These are phyloP conservation scores for Xiphophorus maculatus DNA, from an alignment of 2,113 vertebrate species.

Conservation along the genomic window DNA sequence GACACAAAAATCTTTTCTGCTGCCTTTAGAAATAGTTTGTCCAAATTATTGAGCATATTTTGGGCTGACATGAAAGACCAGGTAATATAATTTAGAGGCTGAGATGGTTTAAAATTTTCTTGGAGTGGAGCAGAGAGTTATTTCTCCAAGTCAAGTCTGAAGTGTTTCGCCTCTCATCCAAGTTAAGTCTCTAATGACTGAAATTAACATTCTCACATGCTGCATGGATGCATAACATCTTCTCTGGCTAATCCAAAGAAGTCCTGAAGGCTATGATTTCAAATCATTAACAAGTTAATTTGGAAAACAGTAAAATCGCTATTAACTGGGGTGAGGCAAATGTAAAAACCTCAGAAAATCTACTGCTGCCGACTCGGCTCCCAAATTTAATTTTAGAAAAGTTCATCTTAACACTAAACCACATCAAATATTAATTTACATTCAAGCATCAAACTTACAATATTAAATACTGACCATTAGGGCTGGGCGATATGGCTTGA, in stretches of 20 bases:
- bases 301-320: neutral
- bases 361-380: too few species aligned
- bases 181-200: neutral
- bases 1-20: neutral
- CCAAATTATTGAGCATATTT: neutral
- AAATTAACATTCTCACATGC: neutral
- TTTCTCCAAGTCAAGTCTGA: neutral
- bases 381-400: too few species aligned
- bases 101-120: neutral
- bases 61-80: neutral
- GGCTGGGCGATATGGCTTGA: too few species aligned
- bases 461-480: conserved; percentile 1
- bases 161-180: too few species aligned
- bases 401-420: neutral
- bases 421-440: neutral
- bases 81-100: neutral
- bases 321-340: neutral
- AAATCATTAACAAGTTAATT: neutral
- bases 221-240: neutral
- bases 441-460: conserved; percentile 7
- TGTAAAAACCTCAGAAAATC: too few species aligned
- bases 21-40: neutral
- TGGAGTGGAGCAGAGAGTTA: neutral
- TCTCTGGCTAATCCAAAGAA: neutral
- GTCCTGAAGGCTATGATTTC: neutral